These are phyloP conservation scores for Todiramphus chloris DNA, from an alignment of 2,113 vertebrate species.

Conservation along the genomic window DNA sequence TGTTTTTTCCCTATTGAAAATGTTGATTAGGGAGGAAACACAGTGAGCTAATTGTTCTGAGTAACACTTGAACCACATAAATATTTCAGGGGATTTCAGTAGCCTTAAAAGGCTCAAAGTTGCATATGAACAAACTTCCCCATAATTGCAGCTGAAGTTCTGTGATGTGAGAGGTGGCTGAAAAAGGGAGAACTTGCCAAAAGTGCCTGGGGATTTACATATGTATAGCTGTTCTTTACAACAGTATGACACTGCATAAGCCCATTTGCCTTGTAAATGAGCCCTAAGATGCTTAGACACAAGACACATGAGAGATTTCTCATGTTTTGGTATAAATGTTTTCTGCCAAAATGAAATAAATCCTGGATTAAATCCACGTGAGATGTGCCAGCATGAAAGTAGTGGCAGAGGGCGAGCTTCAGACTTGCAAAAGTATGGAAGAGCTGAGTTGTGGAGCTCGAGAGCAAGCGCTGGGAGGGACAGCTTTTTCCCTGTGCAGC, in stretches of 20 bases:
- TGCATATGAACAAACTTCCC: slow-evolving; percentile 11
- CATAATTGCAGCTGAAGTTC: neutral
- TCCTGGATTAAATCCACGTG: neutral
- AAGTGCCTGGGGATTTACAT: neutral
- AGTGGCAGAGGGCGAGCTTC: neutral
- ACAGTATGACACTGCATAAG: neutral
- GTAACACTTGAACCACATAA: slow-evolving; percentile 8
- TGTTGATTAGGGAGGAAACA: slow-evolving; percentile 18
- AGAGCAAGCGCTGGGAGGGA: neutral
- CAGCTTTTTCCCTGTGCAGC: neutral
- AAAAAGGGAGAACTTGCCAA: neutral
- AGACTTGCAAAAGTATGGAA: neutral
- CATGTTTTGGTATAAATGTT: neutral
- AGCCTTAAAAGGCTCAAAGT: slow-evolving; percentile 16
- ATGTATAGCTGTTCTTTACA: neutral
- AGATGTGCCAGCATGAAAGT: neutral
- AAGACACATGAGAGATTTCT: neutral
- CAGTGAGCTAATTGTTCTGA: slow-evolving; percentile 29
- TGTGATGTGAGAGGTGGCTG: neutral
- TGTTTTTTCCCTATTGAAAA: neutral
- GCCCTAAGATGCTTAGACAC: neutral
- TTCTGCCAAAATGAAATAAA: slow-evolving; percentile 7
- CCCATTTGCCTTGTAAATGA: slow-evolving; percentile 30
- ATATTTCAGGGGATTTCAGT: slow-evolving; percentile 45
- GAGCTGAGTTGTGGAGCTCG: neutral